Base-by-base conservation (phyloP, 2,888 invertebrate genomes). In the Phoronis australis region DNA sequence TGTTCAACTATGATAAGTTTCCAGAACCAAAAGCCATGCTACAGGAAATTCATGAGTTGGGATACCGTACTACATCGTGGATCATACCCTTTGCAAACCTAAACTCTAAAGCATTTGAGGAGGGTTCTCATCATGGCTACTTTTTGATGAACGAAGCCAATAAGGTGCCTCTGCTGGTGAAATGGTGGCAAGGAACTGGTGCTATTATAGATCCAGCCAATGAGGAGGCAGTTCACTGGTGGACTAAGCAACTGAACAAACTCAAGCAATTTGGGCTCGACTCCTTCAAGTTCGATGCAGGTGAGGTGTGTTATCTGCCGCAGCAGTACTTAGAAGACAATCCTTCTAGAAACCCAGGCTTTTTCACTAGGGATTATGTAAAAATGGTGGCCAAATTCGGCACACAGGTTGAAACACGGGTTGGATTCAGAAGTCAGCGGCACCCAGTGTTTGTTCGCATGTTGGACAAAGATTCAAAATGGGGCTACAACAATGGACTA, bases 251-350 rank as follows among this genome's bases (percentile, higher is more conserved):
- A 68, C 78, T 95, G 4, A 83, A 85, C 62, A 79, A 80, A 0
- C 58, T 93, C 1, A 78, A 83, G 57, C 75, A 79, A 0, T 79
- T 82, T 4, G 83, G 87, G 47, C 85, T 96, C 3, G 88, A 91
- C 67, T 87, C 90, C 0, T 91, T 90, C 73, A 91, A 89, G 77
- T 89, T 90, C 63, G 88, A 90, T 64, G 89, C 88, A 39, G 90
- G 70, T 15, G 68, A 71, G 48, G 53, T 61, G 1, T 60, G 60
- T 39, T 65, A 59, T 55, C 44, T 67, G 15, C 63, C 63, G 9
- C 39, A 45, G 12, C 47, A 37, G 25, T 47, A 52, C 26, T 47
- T 48, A n/a, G 55, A 55, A 27, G 50, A 58, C 20, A 42, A 39
- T n/a, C 42, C 46, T 4, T 39, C 61, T 48, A 50, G 45, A 20